phyloP scores from a whole-genome alignment of 2,888 invertebrate genomes.

The Protophormia terraenovae region DNA sequence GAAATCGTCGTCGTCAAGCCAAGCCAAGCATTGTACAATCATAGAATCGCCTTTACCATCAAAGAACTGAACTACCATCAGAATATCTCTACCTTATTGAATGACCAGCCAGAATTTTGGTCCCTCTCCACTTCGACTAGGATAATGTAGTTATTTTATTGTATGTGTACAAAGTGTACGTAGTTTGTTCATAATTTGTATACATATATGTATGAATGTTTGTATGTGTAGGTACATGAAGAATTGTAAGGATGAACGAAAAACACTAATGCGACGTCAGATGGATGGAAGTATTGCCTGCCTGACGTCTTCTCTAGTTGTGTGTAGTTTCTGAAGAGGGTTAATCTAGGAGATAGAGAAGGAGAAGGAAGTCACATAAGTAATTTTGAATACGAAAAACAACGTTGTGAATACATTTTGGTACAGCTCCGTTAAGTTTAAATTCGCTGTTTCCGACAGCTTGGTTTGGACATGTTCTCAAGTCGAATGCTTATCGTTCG shows the following conservation, averaged over 20 bases:
- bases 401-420: constrained; percentile 67
- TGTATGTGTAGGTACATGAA: constrained; percentile 69
- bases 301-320: constrained; percentile 40
- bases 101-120: constrained; percentile 38
- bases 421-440: constrained; percentile 72
- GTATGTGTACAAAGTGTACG: constrained; percentile 14
- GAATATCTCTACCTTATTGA: constrained; percentile 32
- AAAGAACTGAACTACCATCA: constrained; percentile 28
- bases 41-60: constrained; percentile 26
- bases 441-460: constrained; percentile 76
- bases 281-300: constrained; percentile 70
- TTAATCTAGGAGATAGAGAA: constrained; percentile 5
- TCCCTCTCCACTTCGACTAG: constrained; percentile 21
- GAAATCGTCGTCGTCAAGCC: constrained; percentile 73
- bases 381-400: constrained; percentile 67
- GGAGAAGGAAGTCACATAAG: constrained; percentile 59
- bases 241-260: constrained; percentile 70
- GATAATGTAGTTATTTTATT: constrained; percentile 46
- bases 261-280: constrained; percentile 77
- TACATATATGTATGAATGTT: neutral
- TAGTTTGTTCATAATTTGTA: neutral
- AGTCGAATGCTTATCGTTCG: constrained; percentile 71
- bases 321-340: constrained; percentile 21
- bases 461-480: constrained; percentile 75
- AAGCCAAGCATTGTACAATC: constrained; percentile 31